These are phyloP conservation scores for Teinopalpus imperialis DNA, from an alignment of 2,888 invertebrate species.

Conservation along the genomic window DNA sequence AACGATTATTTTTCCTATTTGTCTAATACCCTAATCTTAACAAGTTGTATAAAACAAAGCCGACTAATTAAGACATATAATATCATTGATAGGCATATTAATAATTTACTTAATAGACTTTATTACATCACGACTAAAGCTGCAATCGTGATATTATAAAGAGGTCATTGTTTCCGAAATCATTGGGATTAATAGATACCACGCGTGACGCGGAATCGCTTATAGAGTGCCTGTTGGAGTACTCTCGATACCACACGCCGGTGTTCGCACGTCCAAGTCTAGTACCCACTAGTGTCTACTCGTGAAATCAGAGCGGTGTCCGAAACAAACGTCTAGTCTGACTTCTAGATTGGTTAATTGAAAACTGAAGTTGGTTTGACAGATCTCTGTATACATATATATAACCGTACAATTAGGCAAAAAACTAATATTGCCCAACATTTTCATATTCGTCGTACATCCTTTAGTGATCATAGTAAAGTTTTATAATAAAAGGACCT, in stretches of 20 bases:
- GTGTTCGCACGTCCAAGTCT: slow-evolving; percentile 33
- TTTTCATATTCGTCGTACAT: no score
- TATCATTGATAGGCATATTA: slow-evolving; percentile 12
- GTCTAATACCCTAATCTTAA: no score
- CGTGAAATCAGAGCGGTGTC: slow-evolving; percentile 34
- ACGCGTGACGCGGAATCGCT: slow-evolving; percentile 36
- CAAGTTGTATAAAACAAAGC: slow-evolving; percentile 10
- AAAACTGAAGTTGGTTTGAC: no score
- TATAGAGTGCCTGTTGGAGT: slow-evolving; percentile 37
- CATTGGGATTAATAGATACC: slow-evolving; percentile 34
- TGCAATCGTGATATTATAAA: slow-evolving; percentile 33
- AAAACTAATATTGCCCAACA: no score
- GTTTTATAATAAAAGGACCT: no score
- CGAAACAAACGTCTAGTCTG: slow-evolving; percentile 33
- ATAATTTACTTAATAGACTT: slow-evolving; percentile 30
- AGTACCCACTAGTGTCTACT: slow-evolving; percentile 30
- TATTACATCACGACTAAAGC: no score
- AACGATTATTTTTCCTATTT: no score
- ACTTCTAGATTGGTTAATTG: slow-evolving; percentile 28
- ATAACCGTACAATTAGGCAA: no score
- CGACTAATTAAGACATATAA: slow-evolving; percentile 12
- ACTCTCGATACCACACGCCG: slow-evolving; percentile 33
- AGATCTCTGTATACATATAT: no score
- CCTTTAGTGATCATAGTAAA: no score
- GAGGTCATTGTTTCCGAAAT: slow-evolving; percentile 36